A percentile compares a stretch with the other conserved stretches of the same genome.
Evolutionary conservation across 92 coral and sea anemone species (phyloP).

Genomic region (Virgularia gustaviana): DNA sequence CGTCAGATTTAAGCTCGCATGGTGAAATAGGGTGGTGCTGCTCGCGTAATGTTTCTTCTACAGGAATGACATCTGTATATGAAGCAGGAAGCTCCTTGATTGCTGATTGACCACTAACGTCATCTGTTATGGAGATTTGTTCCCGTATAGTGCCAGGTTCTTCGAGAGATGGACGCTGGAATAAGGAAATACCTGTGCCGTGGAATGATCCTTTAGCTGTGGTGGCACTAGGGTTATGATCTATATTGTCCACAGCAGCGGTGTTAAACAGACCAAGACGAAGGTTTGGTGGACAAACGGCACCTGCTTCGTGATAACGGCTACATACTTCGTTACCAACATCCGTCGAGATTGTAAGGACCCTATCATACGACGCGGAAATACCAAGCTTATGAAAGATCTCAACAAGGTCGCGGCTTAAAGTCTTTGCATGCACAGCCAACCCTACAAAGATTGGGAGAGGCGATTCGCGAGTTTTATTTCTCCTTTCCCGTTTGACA

Average conservation of each 20-base stretch:
- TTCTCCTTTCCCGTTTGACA: slow-evolving; percentile 26
- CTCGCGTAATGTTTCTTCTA: neutral
- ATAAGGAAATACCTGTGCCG: slow-evolving; percentile 57
- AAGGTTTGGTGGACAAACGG: slow-evolving; percentile 47
- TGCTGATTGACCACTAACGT: neutral
- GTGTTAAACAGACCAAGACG: slow-evolving; percentile 42
- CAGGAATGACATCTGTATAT: slow-evolving; percentile 6
- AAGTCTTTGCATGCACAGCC: slow-evolving; percentile 57
- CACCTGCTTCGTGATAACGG: slow-evolving; percentile 40
- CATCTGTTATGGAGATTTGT: neutral
- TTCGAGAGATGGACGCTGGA: slow-evolving; percentile 41
- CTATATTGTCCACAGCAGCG: slow-evolving; percentile 59
- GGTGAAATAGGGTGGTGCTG: slow-evolving; percentile 21
- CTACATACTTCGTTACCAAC: slow-evolving; percentile 51
- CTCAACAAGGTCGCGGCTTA: slow-evolving; percentile 57
- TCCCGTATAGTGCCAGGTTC: slow-evolving; percentile 3
- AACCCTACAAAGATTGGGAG: slow-evolving; percentile 51
- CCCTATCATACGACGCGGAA: slow-evolving; percentile 51
- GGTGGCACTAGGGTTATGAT: slow-evolving; percentile 58
- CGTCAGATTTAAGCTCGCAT: slow-evolving; percentile 5
- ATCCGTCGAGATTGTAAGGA: slow-evolving; percentile 52
- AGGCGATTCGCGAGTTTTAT: slow-evolving; percentile 53
- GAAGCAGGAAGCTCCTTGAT: slow-evolving; percentile 12
- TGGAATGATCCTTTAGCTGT: slow-evolving; percentile 56
- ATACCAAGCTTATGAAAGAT: slow-evolving; percentile 48